Base-by-base conservation (phyloP, 1,140 invertebrate species). In the Cydia fagiglandana region DNA sequence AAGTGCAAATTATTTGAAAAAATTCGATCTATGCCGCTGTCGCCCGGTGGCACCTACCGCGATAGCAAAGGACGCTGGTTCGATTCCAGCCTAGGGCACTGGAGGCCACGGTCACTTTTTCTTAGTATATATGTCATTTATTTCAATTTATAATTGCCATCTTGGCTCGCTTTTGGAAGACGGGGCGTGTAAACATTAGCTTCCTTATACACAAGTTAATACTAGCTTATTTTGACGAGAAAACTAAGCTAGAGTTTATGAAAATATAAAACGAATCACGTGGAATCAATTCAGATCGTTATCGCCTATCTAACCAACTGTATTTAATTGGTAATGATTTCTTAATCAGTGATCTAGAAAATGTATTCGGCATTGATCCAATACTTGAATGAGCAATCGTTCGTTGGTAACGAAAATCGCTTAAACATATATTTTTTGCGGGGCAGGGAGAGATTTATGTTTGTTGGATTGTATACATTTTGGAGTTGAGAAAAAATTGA, bases 261-360 rank as follows among this genome's bases (percentile, higher is more conserved):
- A 15, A 56, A 4, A 56, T 5, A 50, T 56, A 64, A 64, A 64
- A 64, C 12, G 7, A 30, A 64, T 64, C 64, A 28, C 24, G 28
- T 15, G 13, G 64, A 64, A 64, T 64, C 28, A 64, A 24, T 64
- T 64, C 24, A 30, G 13, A 30, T 64, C 64, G 20, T 64, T 64
- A 64, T 64, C 30, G 64, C 20, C 20, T 64, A 64, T 28, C 20
- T 64, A 64, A 64, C 24, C 24, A 64, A 30, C 64, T 64, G 64
- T 64, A 13, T 15, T 64, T 64, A 64, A 64, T 64, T 64, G 64
- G 20, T 13, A 64, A 64, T 64, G 13, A 64, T 30, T 64, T 64
- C 64, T 30, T 64, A 28, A 28, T 64, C 64, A 64, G 0, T 64
- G 64, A 64, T 13, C 64, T 64, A 15, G 64, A 30, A 64, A 64